These are phyloP conservation scores for Cephalopachus bancanus DNA, from an alignment of 2,797 vertebrate genomes.

Conservation along the genomic window DNA sequence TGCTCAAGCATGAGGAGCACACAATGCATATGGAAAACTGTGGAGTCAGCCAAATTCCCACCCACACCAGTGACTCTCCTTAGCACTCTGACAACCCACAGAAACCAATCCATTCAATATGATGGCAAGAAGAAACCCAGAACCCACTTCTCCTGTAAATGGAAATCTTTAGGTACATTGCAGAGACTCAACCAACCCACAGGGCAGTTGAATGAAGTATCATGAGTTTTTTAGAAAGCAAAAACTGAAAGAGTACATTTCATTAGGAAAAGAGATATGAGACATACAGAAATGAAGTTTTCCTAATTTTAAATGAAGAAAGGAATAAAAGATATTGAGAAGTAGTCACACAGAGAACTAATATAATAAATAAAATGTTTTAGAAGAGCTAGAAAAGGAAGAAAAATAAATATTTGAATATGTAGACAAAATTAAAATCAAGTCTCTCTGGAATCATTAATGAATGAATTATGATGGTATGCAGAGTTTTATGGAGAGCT, in stretches of 20 bases:
- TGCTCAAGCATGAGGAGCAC: not conserved
- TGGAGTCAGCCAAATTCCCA: slow-evolving; percentile 51
- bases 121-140: not conserved
- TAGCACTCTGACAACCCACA: not conserved
- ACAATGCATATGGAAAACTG: not conserved
- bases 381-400: slow-evolving; percentile 21
- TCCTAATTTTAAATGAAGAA: not conserved
- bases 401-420: slow-evolving; percentile 43
- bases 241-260: not conserved
- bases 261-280: not conserved
- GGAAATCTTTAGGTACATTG: not conserved
- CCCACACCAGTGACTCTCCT: slow-evolving; percentile 64
- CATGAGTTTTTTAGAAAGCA: not conserved
- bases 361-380: slow-evolving; percentile 36
- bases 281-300: not conserved
- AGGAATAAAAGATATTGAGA: not conserved
- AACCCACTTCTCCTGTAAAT: not conserved
- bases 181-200: not conserved
- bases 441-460: slow-evolving; percentile 12
- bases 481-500: slow-evolving; percentile 20
- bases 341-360: not conserved
- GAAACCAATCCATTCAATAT: not conserved
- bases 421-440: slow-evolving; percentile 19
- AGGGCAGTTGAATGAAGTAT: not conserved
- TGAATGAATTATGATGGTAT: not conserved